Evolutionary conservation across 2,797 vertebrate genomes (phyloP).

Genomic region (Anabacerthia variegaticeps): DNA sequence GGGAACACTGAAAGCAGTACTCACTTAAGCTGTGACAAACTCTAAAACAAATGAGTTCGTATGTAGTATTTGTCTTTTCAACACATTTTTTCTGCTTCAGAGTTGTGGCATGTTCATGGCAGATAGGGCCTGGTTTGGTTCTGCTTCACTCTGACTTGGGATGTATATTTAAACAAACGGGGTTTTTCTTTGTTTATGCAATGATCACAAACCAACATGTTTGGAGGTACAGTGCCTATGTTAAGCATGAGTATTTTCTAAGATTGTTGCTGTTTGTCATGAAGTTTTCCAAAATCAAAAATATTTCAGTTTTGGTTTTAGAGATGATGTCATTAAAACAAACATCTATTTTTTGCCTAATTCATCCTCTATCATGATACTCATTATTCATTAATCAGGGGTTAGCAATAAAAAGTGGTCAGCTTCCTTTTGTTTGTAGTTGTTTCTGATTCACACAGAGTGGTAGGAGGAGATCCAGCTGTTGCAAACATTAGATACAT

Average conservation of each 20-base stretch:
- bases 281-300: background rate
- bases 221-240: background rate
- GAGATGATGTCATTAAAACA: background rate
- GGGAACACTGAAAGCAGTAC: background rate
- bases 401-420: background rate
- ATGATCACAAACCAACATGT: background rate
- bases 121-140: background rate
- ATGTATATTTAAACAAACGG: background rate
- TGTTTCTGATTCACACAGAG: constrained; percentile 22
- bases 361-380: background rate
- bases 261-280: background rate
- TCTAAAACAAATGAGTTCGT: background rate
- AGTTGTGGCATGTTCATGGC: background rate
- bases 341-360: background rate
- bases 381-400: background rate
- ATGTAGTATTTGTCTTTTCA: background rate
- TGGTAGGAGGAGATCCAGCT: constrained; percentile 53
- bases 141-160: background rate
- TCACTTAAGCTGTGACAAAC: background rate
- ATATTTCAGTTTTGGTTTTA: background rate
- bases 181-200: background rate
- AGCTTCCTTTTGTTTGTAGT: background rate
- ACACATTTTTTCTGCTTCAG: background rate
- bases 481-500: constrained; percentile 27
- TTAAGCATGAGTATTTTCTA: background rate